Conservation (phyloP, 2,888 invertebrate species). For the Aspidiotus destructor region DNA sequence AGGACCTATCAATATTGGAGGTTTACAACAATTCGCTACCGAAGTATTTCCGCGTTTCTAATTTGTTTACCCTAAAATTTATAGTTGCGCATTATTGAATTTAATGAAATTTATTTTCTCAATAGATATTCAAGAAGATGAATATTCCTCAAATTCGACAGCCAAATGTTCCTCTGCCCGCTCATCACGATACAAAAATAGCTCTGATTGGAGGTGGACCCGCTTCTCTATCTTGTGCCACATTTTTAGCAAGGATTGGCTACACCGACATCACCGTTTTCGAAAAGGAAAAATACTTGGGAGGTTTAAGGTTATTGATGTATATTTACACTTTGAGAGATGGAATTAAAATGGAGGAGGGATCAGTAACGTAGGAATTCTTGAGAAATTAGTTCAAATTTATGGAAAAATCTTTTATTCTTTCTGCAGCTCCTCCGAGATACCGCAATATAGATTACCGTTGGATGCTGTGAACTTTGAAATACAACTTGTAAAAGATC, state of each 20-base stretch:
- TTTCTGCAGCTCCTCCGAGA: conserved; percentile 73
- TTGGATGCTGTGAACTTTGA: conserved; percentile 88
- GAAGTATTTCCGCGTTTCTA: conserved; percentile 52
- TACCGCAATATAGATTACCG: conserved; percentile 93
- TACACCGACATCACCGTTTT: conserved; percentile 85
- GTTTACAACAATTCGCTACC: conserved; percentile 93
- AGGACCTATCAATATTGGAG: conserved; percentile 97
- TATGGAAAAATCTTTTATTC: background rate
- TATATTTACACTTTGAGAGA: too few relatives aligned
- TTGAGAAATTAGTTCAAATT: too few relatives aligned
- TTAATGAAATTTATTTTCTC: conserved; percentile 33
- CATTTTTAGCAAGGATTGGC: conserved; percentile 86
- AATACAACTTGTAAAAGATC: conserved; percentile 76
- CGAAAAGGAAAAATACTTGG: conserved; percentile 76
- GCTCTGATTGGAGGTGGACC: conserved; percentile 92
- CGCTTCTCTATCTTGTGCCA: conserved; percentile 91
- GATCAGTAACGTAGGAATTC: too few relatives aligned
- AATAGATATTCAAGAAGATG: conserved; percentile 84
- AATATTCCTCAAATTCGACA: conserved; percentile 66
- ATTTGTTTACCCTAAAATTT: background rate
- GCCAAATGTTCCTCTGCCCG: conserved; percentile 13
- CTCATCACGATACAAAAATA: conserved; percentile 50
- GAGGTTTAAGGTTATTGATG: conserved; percentile 67
- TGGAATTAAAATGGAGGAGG: too few relatives aligned
- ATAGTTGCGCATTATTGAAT: background rate